phyloP scores from a whole-genome alignment of 2,113 vertebrate species.

The Melanostigma gelatinosum region DNA sequence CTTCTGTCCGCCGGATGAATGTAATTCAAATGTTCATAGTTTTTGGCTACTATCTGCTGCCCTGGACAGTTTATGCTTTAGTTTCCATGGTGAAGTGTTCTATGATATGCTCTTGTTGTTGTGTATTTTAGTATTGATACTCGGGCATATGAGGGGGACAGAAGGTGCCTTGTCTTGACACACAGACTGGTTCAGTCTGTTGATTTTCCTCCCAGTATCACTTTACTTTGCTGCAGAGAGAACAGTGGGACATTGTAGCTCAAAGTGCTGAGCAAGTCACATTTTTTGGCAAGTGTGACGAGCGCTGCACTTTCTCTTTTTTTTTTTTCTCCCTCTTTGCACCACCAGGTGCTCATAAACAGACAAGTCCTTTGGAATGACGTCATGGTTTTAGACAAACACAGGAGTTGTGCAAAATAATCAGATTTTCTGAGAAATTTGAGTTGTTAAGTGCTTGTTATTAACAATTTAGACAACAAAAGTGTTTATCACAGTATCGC shows the following conservation, averaged over 20 bases:
- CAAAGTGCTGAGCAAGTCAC: conserved; percentile 43
- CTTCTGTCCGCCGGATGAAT: too few relatives aligned
- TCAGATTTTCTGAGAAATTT: too few relatives aligned
- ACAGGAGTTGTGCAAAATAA: background rate
- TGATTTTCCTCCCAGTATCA: conserved; percentile 33
- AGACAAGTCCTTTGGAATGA: conserved; percentile 8
- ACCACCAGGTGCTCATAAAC: background rate
- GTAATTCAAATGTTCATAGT: background rate
- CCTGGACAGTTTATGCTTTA: background rate
- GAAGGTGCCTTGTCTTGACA: conserved; percentile 3
- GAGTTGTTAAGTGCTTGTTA: too few relatives aligned
- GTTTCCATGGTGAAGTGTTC: conserved; percentile 9
- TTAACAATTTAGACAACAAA: too few relatives aligned
- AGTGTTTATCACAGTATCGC: too few relatives aligned
- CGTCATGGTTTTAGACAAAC: conserved; percentile 11
- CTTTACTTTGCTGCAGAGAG: conserved; percentile 34
- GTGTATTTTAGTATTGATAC: background rate
- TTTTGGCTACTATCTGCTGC: background rate
- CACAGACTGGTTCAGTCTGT: background rate
- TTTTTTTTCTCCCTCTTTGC: background rate
- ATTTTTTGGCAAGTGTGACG: conserved; percentile 22
- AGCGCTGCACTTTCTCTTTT: background rate
- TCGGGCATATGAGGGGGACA: background rate
- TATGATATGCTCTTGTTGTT: background rate
- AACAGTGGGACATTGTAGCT: conserved; percentile 39